Evolutionary conservation across 64 coral and sea anemone genomes (phyloP), one percentile per base, ranked within the genome.

Genomic region (Exaiptasia diaphana): DNA sequence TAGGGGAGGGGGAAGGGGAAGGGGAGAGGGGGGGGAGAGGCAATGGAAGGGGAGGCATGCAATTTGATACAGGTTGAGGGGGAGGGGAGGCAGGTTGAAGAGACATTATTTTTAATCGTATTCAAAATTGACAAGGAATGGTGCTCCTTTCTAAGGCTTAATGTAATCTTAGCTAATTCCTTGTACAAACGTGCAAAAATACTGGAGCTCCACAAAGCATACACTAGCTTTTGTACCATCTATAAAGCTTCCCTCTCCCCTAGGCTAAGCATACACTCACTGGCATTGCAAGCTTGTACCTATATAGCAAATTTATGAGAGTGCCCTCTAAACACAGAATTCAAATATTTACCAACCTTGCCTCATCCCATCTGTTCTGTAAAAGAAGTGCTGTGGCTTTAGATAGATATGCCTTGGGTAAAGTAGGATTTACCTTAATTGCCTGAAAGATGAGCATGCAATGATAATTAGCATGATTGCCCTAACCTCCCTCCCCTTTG

Each of bases 281-380:
- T n/a, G n/a, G n/a, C n/a, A n/a, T n/a, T n/a, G n/a, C n/a, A n/a
- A n/a, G n/a, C n/a, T n/a, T n/a, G n/a, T n/a, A n/a, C n/a, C n/a
- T n/a, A n/a, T n/a, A n/a, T n/a, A n/a, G 43, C 43, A 8, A 46
- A 46, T 46, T 46, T 7, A 46, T 7, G 15, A 46, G 43, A 46
- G 6, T 46, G 43, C 5, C 6, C 5, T 46, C 6, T 7, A 6
- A 46, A 46, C 43, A 46, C 0, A 10, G 4, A 18, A 73, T 73
- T n/a, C n/a, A n/a, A n/a, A n/a, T n/a, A n/a, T n/a, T n/a, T n/a
- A n/a, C n/a, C n/a, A n/a, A 73, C 69, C 69, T 73, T 13, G 69
- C 69, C 45, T 73, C 69, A 42, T 73, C 69, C 69, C 69, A 73
- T 4, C 45, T 73, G 39, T 73, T 25, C 26, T 73, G 69, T 30